A percentile compares a stretch with the other conserved stretches of the same genome.
Conservation (phyloP, 2,797 vertebrate species). For the Cyprinodon diabolis region DNA sequence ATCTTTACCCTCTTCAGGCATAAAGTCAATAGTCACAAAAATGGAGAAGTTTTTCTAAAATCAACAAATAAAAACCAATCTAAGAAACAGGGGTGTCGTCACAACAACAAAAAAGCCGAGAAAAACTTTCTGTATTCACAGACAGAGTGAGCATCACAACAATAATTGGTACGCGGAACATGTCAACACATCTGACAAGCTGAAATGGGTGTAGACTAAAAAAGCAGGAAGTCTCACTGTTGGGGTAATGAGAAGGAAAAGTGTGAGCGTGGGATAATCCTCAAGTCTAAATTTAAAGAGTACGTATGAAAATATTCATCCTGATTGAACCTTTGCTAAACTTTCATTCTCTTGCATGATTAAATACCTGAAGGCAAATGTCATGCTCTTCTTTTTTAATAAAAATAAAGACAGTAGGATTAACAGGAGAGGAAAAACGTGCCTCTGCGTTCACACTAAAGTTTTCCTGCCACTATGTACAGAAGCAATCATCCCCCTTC, state of each 20-base stretch:
- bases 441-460: background rate
- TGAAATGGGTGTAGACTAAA: constrained; percentile 11
- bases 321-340: constrained; percentile 12
- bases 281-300: background rate
- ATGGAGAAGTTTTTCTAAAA: constrained; percentile 4
- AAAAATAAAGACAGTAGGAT: constrained; percentile 1
- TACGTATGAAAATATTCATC: background rate
- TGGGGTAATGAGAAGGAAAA: background rate
- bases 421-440: background rate
- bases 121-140: constrained; percentile 6
- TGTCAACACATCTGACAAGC: constrained; percentile 19
- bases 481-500: background rate
- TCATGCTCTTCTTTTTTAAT: constrained; percentile 12
- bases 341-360: background rate
- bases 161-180: constrained; percentile 23
- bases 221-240: constrained; percentile 8
- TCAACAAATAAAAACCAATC: background rate
- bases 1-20: background rate
- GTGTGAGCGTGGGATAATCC: background rate
- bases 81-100: background rate
- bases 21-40: background rate
- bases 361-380: constrained; percentile 5
- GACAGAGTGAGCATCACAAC: background rate
- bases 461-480: background rate
- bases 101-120: background rate